These are phyloP conservation scores for Uloborus plumipes DNA, from an alignment of 2,888 invertebrate species.

Conservation along the genomic window DNA sequence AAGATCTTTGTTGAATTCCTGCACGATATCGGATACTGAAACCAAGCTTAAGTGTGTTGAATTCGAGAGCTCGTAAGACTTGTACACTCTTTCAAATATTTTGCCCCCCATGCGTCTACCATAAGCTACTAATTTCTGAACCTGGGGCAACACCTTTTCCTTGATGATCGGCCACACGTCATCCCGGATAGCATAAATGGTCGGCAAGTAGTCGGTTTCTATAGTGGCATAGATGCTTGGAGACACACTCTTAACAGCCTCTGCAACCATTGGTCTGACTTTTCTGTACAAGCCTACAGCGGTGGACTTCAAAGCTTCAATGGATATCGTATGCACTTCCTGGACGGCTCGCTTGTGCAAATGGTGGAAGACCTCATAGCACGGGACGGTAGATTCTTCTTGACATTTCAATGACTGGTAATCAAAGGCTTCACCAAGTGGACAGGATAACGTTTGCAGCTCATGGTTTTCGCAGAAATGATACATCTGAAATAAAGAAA, in stretches of 20 bases:
- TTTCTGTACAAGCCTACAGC: not conserved
- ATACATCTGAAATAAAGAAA: conserved; percentile 19
- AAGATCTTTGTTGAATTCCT: conserved; percentile 22
- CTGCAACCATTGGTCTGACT: not conserved
- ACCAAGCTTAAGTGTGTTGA: conserved; percentile 30
- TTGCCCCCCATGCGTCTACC: not conserved
- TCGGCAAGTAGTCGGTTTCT: not conserved
- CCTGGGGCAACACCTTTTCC: not conserved
- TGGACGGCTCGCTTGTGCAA: not conserved
- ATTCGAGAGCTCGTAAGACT: conserved; percentile 23
- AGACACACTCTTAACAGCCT: not conserved
- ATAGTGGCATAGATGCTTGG: conserved; percentile 8
- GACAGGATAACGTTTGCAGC: conserved; percentile 27
- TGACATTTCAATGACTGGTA: conserved; percentile 12
- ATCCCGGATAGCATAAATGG: not conserved
- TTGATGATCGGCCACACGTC: conserved; percentile 1
- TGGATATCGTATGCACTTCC: conserved; percentile 15
- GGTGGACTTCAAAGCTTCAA: conserved; percentile 6
- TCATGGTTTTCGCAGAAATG: conserved; percentile 19
- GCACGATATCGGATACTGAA: conserved; percentile 14
- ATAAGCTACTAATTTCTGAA: conserved; percentile 6
- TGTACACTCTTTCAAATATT: conserved; percentile 4
- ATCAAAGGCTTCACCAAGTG: conserved; percentile 31
- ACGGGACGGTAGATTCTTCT: conserved; percentile 17
- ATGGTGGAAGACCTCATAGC: conserved; percentile 17